A percentile compares a stretch with the other conserved stretches of the same genome.
Conservation (phyloP, 2,888 invertebrate species). For the Apoda limacodes region DNA sequence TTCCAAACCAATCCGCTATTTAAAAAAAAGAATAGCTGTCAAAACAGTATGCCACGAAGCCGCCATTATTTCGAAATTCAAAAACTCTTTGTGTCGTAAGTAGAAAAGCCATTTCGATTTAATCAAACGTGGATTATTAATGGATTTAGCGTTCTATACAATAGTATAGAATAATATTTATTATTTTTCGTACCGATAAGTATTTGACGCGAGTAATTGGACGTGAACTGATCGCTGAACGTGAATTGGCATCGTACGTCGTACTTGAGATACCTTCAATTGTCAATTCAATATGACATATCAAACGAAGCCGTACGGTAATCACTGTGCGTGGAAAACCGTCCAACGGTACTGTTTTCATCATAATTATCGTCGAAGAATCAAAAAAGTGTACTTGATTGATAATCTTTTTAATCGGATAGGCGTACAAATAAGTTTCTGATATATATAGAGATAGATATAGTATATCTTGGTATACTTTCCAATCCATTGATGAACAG, state of each 20-base stretch:
- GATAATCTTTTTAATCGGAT: slow-evolving; percentile 42
- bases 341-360: no score
- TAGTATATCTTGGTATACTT: no score
- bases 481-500: no score
- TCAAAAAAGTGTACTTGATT: slow-evolving; percentile 35
- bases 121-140: slow-evolving; percentile 46
- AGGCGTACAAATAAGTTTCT: no score
- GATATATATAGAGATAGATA: no score
- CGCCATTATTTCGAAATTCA: slow-evolving; percentile 35
- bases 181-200: slow-evolving; percentile 17
- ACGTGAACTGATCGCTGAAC: slow-evolving; percentile 25
- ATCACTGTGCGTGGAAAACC: not conserved
- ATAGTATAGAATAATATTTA: slow-evolving; percentile 23
- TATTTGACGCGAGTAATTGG: slow-evolving; percentile 27
- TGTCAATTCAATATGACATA: no score
- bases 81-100: slow-evolving; percentile 33
- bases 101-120: slow-evolving; percentile 34
- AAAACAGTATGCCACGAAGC: slow-evolving; percentile 26
- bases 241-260: no score
- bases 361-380: slow-evolving; percentile 33
- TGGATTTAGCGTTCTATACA: slow-evolving; percentile 23
- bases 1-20: slow-evolving; percentile 21
- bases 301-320: no score
- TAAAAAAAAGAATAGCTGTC: slow-evolving; percentile 33
- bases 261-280: no score